Percentiles rank a stretch among this genome's conserved stretches.
Evolutionary conservation across 1,140 invertebrate genomes (phyloP).

Genomic region (Philotrypesis tridentata): DNA sequence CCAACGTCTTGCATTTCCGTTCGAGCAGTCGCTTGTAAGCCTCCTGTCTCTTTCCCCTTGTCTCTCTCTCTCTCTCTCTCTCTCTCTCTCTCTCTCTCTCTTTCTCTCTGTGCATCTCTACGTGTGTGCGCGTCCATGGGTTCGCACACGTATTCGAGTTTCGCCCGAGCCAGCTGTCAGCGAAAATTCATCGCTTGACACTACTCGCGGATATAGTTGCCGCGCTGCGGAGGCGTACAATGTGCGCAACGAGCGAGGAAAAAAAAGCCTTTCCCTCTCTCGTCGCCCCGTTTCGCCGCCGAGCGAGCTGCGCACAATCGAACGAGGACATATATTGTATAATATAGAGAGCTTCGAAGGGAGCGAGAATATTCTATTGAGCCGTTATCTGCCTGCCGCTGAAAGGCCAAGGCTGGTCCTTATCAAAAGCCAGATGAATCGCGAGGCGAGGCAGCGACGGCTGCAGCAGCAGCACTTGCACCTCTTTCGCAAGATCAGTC

Average conservation of each 20-base stretch:
- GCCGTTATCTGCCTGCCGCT: neutral
- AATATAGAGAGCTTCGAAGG: no score
- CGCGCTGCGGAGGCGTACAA: neutral
- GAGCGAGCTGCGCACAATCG: neutral
- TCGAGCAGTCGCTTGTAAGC: neutral
- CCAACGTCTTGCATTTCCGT: constrained; percentile 32
- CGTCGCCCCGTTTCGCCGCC: neutral
- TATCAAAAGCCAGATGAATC: constrained; percentile 23
- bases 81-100: neutral
- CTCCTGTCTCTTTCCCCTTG: neutral
- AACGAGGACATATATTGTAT: neutral
- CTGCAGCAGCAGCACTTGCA: neutral
- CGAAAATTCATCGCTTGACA: constrained; percentile 39
- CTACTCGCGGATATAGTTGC: neutral
- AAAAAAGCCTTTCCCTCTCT: neutral
- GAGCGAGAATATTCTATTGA: constrained; percentile 2
- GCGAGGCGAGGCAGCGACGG: neutral
- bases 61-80: neutral
- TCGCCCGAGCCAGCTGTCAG: constrained; percentile 11
- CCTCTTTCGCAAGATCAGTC: constrained; percentile 21
- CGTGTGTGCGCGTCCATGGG: neutral
- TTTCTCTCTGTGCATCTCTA: neutral
- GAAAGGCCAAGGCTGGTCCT: neutral
- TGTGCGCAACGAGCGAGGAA: neutral
- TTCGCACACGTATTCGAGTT: neutral